These are phyloP conservation scores for Pandemis corylana DNA, from an alignment of 2,888 invertebrate species.

Conservation along the genomic window DNA sequence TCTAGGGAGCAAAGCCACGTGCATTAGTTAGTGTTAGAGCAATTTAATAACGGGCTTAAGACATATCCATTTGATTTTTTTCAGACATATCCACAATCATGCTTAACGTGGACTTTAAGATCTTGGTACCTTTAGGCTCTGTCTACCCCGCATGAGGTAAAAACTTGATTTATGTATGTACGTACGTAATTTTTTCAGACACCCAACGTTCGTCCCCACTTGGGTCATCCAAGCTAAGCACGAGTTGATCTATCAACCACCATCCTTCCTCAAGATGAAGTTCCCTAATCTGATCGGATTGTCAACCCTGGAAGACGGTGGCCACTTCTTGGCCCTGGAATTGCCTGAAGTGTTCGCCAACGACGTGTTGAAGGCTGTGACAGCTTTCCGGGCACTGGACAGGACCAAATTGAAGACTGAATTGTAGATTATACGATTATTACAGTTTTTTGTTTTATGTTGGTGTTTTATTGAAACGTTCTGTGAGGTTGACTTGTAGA, in stretches of 20 bases:
- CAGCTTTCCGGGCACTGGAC: constrained; percentile 38
- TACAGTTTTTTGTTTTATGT: constrained; percentile 3
- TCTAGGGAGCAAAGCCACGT: too few relatives aligned
- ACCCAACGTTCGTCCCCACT: constrained; percentile 85
- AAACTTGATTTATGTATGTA: too few relatives aligned
- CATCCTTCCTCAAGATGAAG: constrained; percentile 79
- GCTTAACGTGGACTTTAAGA: too few relatives aligned
- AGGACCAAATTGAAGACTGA: constrained; percentile 39
- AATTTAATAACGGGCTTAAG: too few relatives aligned
- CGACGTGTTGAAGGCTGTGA: constrained; percentile 76
- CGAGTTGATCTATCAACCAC: constrained; percentile 84
- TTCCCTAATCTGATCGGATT: constrained; percentile 86
- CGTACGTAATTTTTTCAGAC: constrained; percentile 47
- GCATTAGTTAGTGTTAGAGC: too few relatives aligned
- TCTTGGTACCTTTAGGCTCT: too few relatives aligned
- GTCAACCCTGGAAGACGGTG: constrained; percentile 85
- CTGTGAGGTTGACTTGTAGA: background rate
- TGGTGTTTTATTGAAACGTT: background rate
- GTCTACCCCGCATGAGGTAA: too few relatives aligned
- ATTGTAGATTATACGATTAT: constrained; percentile 26
- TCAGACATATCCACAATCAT: too few relatives aligned
- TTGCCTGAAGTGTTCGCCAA: constrained; percentile 86
- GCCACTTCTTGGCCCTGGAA: constrained; percentile 92
- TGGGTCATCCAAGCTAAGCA: constrained; percentile 86
- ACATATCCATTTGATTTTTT: too few relatives aligned